Evolutionary conservation across 92 coral and sea anemone genomes (phyloP), one percentile per base, ranked within the genome.

Genomic region (Phenganax stokvisi): DNA sequence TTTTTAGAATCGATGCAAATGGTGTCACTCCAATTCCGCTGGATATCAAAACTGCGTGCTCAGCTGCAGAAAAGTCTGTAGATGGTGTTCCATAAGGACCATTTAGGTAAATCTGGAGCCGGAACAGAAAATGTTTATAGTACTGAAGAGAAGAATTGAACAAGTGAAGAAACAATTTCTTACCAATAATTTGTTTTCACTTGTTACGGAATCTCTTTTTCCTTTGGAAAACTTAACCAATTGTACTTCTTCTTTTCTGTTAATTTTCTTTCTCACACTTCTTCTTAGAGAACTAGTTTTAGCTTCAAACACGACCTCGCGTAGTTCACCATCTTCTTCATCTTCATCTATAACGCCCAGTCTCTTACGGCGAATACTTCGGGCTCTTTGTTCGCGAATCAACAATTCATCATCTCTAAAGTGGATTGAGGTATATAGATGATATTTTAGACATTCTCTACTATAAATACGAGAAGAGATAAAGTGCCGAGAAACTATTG

Each of bases 11-110:
- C 74, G 97, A 92, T 82, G 88, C 93, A 90, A 92, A 86, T 25
- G 97, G 97, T 11, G 97, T 92, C 84, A 92, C 90, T 1, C 93
- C 97, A 54, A 92, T 92, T 0, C 97, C 97, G 12, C 97, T 87
- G 55, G 93, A 89, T 51, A 92, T 85, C 51, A 92, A 89, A 83
- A 92, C 85, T 12, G 81, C 81, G 44, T 76, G 81, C 54, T 76
- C 81, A 57, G 81, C 81, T 17, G 58, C 81, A 25, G 81, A 59
- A 76, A 92, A 84, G 12, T 76, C 81, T 52, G 81, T 76, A 44
- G 93, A 85, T 9, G 97, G 97, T 6, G 91, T 87, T 13, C 97
- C 97, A 76, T 92, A 92, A 12, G 97, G 93, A 7, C 97, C 97
- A 69, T 92, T 92, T 0, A 91, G 57, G 84, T 85, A 91, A 0